Evolutionary conservation across 2,113 vertebrate species (phyloP), one percentile per base, ranked within the genome.

Genomic region (Pomatostomus ruficeps): DNA sequence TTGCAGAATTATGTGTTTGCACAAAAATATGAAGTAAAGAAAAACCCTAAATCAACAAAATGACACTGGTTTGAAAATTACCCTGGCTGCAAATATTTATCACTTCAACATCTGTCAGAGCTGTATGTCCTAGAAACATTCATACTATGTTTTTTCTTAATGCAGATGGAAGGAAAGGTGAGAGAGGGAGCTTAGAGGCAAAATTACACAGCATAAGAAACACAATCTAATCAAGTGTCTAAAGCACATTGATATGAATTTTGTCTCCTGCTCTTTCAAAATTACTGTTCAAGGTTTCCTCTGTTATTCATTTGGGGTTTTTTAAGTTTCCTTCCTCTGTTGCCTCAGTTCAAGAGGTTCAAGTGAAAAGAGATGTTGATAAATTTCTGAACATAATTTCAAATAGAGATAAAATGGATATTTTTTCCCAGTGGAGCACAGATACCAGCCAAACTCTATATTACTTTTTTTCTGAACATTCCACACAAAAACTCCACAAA

Each of bases 21-120:
- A 80, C 49, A 93, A 75, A 91, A 89, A 65, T 40, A 68, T n/a
- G 65, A 76, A 79, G 73, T 57, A 45, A 28, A 62, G 71, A 87
- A 82, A 83, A 71, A 76, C 33, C 63, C 49, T 75, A 35, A 54
- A 85, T 85, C 81, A 95, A 79, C 54, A 88, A 83, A 93, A 90
- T 91, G 15, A 85, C 85, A 38, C n/a, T 5, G 4, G 7, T 62
- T 94, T 91, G 54, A 78, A 91, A 88, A 85, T 88, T 90, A 80
- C 24, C 11, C 42, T 75, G 62, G 49, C 67, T 85, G 63, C 49
- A 93, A 94, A 85, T 94, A 90, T 93, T 88, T 95, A 49, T 96
- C 63, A 85, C 36, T 88, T 36, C 43, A 94, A 75, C 82, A 52
- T 81, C 43, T 94, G 73, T 74, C 93, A 85, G 36, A 89, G 58